Evolutionary conservation across 2,797 vertebrate species (phyloP), one percentile per base, ranked within the genome.

Genomic region (Poeciliopsis gracilis): DNA sequence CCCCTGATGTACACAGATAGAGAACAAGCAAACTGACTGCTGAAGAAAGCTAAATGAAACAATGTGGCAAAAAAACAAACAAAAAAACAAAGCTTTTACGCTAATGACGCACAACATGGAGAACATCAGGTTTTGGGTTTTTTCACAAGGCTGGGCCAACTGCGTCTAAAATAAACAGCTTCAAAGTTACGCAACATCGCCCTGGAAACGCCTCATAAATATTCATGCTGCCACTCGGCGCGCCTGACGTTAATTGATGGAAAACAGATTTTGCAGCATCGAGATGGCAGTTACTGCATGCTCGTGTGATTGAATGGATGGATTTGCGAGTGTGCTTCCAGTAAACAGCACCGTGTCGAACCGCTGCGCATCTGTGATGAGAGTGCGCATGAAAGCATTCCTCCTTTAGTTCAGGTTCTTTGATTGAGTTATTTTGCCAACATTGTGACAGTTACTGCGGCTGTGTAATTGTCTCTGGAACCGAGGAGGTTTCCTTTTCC

Each of bases 201-300:
- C 79, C 82, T 89, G 88, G 84, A 91, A 93, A 89, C 81, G 57
- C 61, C 83, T 87, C 84, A 88, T 91, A 79, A 89, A 92, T 92
- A 93, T 91, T 93, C 84, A 90, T 83, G 47, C 33, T 0, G 28
- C 43, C 78, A 81, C 78, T 77, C 77, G 33, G 78, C 23, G 23
- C 77, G 83, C 84, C 84, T 77, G 84, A 90, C 84, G 87, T 86
- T 88, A 91, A 92, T 87, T 88, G 91, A 91, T 87, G 51, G 86
- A 79, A 90, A 90, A 90, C 80, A 87, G 78, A 86, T 90, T 89
- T 84, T 74, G 63, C 61, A 77, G 79, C 83, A 77, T 71, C 41
- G 33, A 76, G 45, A 76, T 53, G 80, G 46, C 41, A 78, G 82
- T 81, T 87, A 73, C 36, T 30, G 71, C 41, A 78, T 77, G n/a